phyloP scores from a whole-genome alignment of 2,797 vertebrate species.

The Bothrops alternatus region DNA sequence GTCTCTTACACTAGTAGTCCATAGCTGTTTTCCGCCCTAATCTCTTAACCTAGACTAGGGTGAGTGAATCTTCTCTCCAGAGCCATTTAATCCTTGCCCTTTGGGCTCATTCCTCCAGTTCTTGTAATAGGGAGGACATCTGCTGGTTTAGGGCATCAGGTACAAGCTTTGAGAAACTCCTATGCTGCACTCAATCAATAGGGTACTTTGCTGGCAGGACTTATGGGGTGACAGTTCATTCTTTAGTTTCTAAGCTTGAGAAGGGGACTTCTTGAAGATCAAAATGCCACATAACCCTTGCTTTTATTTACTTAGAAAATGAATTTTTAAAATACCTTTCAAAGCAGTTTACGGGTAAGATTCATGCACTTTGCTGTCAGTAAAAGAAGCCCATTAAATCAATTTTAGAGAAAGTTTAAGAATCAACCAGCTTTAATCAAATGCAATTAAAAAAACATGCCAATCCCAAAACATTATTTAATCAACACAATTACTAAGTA shows the following conservation, averaged over 20 bases:
- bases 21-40: background rate
- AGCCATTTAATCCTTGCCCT: background rate
- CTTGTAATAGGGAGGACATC: constrained; percentile 2
- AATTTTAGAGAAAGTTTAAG: background rate
- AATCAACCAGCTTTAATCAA: background rate
- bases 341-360: background rate
- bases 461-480: background rate
- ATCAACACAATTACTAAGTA: background rate
- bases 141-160: background rate
- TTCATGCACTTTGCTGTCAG: background rate
- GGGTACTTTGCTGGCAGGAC: background rate
- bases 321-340: background rate
- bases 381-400: background rate
- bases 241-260: background rate
- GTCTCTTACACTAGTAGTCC: background rate
- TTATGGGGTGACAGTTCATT: background rate
- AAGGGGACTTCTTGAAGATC: background rate
- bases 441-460: background rate
- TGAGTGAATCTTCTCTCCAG: background rate
- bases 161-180: background rate
- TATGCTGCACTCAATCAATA: background rate
- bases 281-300: background rate
- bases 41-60: background rate
- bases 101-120: constrained; percentile 13
- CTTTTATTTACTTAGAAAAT: background rate